These are phyloP conservation scores for Megalurothrips usitatus DNA, from an alignment of 2,888 invertebrate genomes.

Conservation along the genomic window DNA sequence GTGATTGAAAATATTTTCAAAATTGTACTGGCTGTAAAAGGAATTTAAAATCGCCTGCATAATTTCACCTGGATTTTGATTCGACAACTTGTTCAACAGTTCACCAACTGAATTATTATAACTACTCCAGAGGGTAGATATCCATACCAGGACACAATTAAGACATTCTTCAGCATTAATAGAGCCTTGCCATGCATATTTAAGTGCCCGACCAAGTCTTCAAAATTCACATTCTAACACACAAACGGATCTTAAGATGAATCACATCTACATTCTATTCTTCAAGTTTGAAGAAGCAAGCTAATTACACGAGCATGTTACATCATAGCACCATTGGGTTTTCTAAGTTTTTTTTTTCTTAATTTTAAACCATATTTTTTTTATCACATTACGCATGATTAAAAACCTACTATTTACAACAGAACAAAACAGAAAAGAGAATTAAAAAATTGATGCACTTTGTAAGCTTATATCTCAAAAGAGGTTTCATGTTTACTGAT, in stretches of 20 bases:
- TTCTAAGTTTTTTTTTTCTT: background rate
- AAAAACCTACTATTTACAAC: background rate
- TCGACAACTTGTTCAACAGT: too few species aligned
- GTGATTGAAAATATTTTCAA: too few species aligned
- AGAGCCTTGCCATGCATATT: background rate
- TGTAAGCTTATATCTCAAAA: background rate
- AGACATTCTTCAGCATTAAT: background rate
- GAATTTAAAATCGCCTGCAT: too few species aligned
- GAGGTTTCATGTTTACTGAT: background rate
- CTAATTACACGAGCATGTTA: background rate
- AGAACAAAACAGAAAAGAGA: background rate
- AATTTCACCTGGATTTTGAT: too few species aligned
- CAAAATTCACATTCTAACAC: background rate
- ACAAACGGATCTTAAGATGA: background rate
- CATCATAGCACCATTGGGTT: constrained; percentile 13
- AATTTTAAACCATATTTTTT: background rate
- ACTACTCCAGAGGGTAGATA: too few species aligned
- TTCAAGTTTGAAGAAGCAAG: background rate
- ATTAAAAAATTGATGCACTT: background rate
- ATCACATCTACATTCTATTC: constrained; percentile 5
- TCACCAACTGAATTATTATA: too few species aligned
- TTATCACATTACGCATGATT: constrained; percentile 3
- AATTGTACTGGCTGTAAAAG: too few species aligned
- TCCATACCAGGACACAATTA: too few species aligned
- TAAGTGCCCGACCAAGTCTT: background rate